Evolutionary conservation across 1,140 invertebrate genomes (phyloP).

Genomic region (Drosophila orena): DNA sequence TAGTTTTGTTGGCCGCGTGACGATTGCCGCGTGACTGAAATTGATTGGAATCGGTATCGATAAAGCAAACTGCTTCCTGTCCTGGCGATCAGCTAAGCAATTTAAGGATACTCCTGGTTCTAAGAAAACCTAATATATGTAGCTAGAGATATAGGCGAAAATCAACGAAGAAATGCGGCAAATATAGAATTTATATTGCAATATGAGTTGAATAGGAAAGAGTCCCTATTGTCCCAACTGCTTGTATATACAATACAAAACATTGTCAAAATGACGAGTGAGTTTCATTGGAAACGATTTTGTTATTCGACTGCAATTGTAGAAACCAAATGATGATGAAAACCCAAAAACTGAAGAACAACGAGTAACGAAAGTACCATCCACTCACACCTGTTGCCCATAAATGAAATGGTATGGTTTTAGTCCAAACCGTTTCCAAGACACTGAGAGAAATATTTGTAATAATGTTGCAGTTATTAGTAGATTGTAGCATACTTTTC

Average conservation of each 20-base stretch:
- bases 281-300: too few relatives aligned
- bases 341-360: too few relatives aligned
- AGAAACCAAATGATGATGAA: too few relatives aligned
- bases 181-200: not conserved
- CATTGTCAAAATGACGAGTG: too few relatives aligned
- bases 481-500: not conserved
- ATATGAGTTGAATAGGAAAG: not conserved
- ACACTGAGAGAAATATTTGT: not conserved
- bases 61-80: constrained; percentile 11
- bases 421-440: not conserved
- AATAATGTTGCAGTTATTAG: not conserved
- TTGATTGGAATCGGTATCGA: constrained; percentile 76
- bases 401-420: too few relatives aligned
- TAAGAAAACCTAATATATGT: not conserved
- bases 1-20: constrained; percentile 80
- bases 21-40: constrained; percentile 68
- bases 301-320: too few relatives aligned
- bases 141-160: not conserved
- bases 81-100: constrained; percentile 2
- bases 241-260: too few relatives aligned
- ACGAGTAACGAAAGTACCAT: too few relatives aligned
- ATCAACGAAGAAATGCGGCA: not conserved
- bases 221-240: too few relatives aligned
- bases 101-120: not conserved
- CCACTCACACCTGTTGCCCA: too few relatives aligned